phyloP scores from a whole-genome alignment of 1,140 invertebrate species.

The Pteromalus puparum region DNA sequence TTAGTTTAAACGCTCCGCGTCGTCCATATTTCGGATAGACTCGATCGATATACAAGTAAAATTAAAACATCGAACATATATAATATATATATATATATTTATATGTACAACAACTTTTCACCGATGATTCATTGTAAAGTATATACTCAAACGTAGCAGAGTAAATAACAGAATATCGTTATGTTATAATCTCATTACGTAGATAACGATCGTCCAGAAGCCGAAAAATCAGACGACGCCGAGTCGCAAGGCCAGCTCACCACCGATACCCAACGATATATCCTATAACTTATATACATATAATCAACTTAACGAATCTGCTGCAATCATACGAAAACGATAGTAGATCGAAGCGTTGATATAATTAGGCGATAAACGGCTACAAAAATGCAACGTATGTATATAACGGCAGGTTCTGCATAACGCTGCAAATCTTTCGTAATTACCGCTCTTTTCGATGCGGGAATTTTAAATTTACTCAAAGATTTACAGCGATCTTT shows the following conservation, averaged over 20 bases:
- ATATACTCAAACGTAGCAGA: neutral
- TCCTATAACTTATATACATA: neutral
- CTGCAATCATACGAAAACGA: neutral
- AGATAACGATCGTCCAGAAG: neutral
- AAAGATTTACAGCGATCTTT: neutral
- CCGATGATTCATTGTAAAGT: neutral
- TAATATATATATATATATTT: neutral
- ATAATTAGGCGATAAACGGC: neutral
- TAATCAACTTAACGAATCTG: neutral
- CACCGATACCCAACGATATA: neutral
- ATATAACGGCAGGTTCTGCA: neutral
- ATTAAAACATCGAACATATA: neutral
- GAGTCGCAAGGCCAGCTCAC: slow-evolving; percentile 16
- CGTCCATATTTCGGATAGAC: neutral
- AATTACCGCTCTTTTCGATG: neutral
- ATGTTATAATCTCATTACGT: slow-evolving; percentile 6
- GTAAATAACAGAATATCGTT: neutral
- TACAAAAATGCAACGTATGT: slow-evolving; percentile 1
- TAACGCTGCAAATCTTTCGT: neutral
- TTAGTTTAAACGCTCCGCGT: neutral
- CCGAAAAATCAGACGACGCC: slow-evolving; percentile 14
- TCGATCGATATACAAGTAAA: neutral
- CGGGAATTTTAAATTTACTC: neutral
- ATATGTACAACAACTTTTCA: neutral
- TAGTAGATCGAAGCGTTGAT: slow-evolving; percentile 2